A percentile compares a stretch with the other conserved stretches of the same genome.
phyloP scores from a whole-genome alignment of 2,797 vertebrate genomes.

The Huso huso region DNA sequence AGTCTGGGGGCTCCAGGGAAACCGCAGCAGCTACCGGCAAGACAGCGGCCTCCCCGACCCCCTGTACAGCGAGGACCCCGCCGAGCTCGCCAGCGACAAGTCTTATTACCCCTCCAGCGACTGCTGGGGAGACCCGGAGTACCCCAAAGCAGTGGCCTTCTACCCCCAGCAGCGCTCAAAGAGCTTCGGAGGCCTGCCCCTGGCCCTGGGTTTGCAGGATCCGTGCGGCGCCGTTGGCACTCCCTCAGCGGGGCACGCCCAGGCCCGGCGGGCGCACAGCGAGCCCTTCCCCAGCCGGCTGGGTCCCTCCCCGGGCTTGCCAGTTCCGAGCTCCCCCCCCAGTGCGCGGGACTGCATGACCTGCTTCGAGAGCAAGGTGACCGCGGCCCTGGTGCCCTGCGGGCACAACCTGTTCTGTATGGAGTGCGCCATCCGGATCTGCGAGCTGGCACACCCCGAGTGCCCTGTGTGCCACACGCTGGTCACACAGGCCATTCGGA shows the following conservation, averaged over 20 bases:
- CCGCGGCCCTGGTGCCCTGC: slow-evolving; percentile 89
- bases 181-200: slow-evolving; percentile 69
- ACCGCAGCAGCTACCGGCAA: slow-evolving; percentile 88
- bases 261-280: slow-evolving; percentile 84
- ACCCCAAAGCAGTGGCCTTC: slow-evolving; percentile 87
- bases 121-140: slow-evolving; percentile 91
- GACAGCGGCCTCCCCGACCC: slow-evolving; percentile 78
- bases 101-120: slow-evolving; percentile 79
- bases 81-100: slow-evolving; percentile 74
- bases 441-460: slow-evolving; percentile 92
- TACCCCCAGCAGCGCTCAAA: slow-evolving; percentile 85
- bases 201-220: slow-evolving; percentile 56
- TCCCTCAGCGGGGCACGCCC: slow-evolving; percentile 55
- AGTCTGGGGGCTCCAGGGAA: slow-evolving; percentile 77
- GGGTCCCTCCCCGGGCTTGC: slow-evolving; percentile 14
- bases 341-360: slow-evolving; percentile 92
- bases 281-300: slow-evolving; percentile 85
- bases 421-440: slow-evolving; percentile 97
- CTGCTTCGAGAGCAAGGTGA: slow-evolving; percentile 96
- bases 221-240: slow-evolving; percentile 43
- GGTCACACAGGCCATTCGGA: slow-evolving; percentile 97
- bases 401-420: slow-evolving; percentile 99
- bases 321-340: slow-evolving; percentile 72
- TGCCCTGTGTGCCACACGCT: slow-evolving; percentile 94
- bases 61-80: slow-evolving; percentile 46